Evolutionary conservation across 2,113 vertebrate species (phyloP).

Genomic region (Mastomys natalensis): DNA sequence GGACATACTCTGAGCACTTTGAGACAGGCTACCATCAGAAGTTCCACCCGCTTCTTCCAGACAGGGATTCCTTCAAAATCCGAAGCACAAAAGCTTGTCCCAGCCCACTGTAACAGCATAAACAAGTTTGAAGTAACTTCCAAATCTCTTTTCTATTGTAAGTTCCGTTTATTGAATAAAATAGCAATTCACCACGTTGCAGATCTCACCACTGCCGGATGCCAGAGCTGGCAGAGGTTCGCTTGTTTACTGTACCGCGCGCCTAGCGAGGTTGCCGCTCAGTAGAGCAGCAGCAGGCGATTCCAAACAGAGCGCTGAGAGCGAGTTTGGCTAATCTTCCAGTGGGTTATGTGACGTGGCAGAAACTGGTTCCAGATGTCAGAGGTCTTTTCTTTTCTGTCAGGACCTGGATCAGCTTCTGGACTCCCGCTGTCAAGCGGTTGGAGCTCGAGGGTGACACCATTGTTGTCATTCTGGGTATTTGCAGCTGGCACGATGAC

Average conservation of each 20-base stretch:
- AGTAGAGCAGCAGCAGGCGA: slow-evolving; percentile 64
- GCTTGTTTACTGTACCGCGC: slow-evolving; percentile 75
- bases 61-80: slow-evolving; percentile 38
- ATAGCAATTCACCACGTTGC: slow-evolving; percentile 83
- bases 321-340: slow-evolving; percentile 76
- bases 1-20: too few species aligned
- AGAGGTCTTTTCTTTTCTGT: slow-evolving; percentile 62
- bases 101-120: slow-evolving; percentile 63
- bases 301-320: slow-evolving; percentile 82
- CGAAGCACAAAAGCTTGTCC: slow-evolving; percentile 48
- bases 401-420: slow-evolving; percentile 29
- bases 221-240: slow-evolving; percentile 81
- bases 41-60: background rate
- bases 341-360: slow-evolving; percentile 41
- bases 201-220: slow-evolving; percentile 79
- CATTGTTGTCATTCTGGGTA: background rate
- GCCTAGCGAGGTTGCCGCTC: slow-evolving; percentile 71
- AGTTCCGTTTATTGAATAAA: slow-evolving; percentile 78
- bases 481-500: background rate
- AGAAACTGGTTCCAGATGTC: slow-evolving; percentile 68
- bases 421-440: background rate
- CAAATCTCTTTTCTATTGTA: slow-evolving; percentile 80
- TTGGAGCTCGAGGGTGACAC: background rate
- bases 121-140: slow-evolving; percentile 78
- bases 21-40: background rate